These are phyloP conservation scores for Bungarus multicinctus DNA, from an alignment of 2,113 vertebrate species.

Conservation along the genomic window DNA sequence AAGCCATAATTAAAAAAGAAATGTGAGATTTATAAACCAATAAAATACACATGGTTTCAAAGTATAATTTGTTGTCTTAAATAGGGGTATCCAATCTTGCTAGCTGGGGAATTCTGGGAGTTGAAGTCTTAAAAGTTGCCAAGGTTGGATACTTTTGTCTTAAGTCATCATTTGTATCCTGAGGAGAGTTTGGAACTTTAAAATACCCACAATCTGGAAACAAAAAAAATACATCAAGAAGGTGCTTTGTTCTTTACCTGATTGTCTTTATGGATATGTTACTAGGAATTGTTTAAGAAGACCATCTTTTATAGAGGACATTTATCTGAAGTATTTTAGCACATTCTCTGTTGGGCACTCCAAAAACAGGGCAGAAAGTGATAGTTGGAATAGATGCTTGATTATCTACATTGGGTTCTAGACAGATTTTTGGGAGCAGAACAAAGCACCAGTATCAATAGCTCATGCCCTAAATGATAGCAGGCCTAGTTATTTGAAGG, in stretches of 20 bases:
- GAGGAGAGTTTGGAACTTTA: not conserved
- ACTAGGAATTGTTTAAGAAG: not conserved
- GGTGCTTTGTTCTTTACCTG: not conserved
- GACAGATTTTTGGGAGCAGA: not conserved
- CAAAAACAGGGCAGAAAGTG: not conserved
- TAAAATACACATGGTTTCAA: not conserved
- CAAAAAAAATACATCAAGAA: not conserved
- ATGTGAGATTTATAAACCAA: not conserved
- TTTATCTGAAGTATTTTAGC: not conserved
- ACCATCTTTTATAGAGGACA: not conserved
- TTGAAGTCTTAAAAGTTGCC: not conserved
- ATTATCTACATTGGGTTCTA: not conserved
- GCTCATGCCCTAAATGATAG: not conserved
- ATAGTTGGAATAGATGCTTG: not conserved
- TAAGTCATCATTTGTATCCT: not conserved
- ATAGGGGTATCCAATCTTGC: not conserved
- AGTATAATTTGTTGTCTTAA: not conserved
- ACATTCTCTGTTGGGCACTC: not conserved
- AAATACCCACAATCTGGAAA: not conserved
- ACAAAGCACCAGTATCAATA: not conserved
- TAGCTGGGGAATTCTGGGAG: not conserved
- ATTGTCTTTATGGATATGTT: not conserved
- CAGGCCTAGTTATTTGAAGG: not conserved
- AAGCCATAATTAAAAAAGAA: not conserved
- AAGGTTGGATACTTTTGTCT: not conserved